Conservation (phyloP, 2,113 vertebrate genomes). For the Toxotes jaculatrix region DNA sequence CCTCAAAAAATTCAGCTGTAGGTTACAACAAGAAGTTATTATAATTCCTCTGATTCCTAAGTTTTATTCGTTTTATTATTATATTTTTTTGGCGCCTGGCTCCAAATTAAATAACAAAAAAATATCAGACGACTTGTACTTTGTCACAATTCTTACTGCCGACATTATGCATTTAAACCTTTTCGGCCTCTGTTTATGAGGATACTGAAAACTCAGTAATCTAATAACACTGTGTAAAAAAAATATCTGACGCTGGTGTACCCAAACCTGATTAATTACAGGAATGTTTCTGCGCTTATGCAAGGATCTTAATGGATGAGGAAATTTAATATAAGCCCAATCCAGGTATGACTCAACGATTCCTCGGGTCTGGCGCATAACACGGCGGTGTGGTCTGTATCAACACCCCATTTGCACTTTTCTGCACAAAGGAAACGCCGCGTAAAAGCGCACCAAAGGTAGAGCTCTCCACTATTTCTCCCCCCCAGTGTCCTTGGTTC, state of each 20-base stretch:
- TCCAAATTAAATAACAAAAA: conserved; percentile 11
- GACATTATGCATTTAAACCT: conserved; percentile 28
- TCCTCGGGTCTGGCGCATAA: conserved; percentile 23
- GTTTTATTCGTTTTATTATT: background rate
- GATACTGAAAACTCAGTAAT: conserved; percentile 56
- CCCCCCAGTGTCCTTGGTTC: conserved; percentile 44
- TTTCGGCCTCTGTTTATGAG: conserved; percentile 51
- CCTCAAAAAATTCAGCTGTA: too few species aligned
- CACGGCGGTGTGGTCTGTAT: conserved; percentile 63
- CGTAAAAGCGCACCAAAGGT: conserved; percentile 50
- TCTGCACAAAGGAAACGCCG: conserved; percentile 39
- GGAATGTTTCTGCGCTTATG: conserved; percentile 37
- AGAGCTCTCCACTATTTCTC: background rate
- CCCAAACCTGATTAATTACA: conserved; percentile 58
- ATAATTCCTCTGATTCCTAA: background rate
- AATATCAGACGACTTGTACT: background rate
- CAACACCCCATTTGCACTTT: conserved; percentile 76
- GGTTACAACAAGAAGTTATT: background rate
- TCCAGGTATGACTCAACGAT: conserved; percentile 66
- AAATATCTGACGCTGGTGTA: conserved; percentile 1
- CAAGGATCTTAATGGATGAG: conserved; percentile 36
- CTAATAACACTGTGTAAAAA: conserved; percentile 47
- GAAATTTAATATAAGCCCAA: conserved; percentile 53
- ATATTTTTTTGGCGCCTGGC: background rate
- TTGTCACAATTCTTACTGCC: conserved; percentile 11